Conservation (phyloP, 1,140 invertebrate genomes). For the Frieseomelitta varia region DNA sequence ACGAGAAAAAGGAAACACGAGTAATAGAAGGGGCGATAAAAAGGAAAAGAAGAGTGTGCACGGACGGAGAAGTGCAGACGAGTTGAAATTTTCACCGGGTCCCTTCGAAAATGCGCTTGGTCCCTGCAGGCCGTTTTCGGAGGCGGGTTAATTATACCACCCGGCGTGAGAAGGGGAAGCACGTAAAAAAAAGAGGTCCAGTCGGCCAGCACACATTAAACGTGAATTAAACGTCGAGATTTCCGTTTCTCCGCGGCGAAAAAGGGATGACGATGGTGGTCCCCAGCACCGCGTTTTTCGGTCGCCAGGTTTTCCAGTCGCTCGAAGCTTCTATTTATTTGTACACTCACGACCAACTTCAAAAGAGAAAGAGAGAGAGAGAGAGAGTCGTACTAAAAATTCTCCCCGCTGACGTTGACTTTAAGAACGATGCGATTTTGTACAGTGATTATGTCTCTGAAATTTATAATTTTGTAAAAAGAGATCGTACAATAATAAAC, state of each 20-base stretch:
- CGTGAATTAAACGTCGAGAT: conserved; percentile 68
- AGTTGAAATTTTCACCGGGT: conserved; percentile 66
- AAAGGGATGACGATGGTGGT: conserved; percentile 57
- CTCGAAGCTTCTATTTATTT: conserved; percentile 58
- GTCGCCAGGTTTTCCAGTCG: conserved; percentile 20
- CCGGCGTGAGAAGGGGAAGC: conserved; percentile 56
- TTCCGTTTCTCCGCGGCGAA: conserved; percentile 58
- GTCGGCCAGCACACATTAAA: conserved; percentile 65
- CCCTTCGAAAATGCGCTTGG: conserved; percentile 66
- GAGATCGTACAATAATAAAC: too few relatives aligned
- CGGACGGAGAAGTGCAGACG: conserved; percentile 59
- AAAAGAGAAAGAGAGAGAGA: neutral
- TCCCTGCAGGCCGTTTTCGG: conserved; percentile 67
- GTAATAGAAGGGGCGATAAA: neutral
- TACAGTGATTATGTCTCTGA: neutral
- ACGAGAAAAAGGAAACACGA: neutral
- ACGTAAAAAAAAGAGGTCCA: conserved; percentile 44
- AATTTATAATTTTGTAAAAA: too few relatives aligned
- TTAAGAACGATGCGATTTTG: neutral
- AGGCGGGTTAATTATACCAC: conserved; percentile 67
- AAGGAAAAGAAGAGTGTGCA: conserved; percentile 35
- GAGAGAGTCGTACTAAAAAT: conserved; percentile 25
- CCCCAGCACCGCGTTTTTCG: conserved; percentile 50
- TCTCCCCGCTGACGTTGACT: neutral
- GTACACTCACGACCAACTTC: conserved; percentile 51